phyloP scores from a whole-genome alignment of 1,140 invertebrate species.

The Cydia fagiglandana region DNA sequence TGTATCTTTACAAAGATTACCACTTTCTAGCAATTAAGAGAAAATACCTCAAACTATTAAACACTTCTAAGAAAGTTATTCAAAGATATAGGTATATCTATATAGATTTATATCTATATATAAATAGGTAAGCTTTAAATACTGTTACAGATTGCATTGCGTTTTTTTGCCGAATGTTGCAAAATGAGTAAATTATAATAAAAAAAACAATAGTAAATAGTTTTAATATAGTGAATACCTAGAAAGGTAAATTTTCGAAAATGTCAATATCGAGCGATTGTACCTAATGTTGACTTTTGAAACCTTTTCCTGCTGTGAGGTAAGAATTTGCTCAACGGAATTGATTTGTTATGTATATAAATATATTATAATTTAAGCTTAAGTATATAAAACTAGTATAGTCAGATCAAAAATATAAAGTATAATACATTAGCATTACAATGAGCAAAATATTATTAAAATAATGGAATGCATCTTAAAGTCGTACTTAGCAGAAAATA shows the following conservation, averaged over 20 bases:
- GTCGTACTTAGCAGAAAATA: not conserved
- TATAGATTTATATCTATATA: constrained; percentile 37
- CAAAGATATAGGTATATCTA: constrained; percentile 16
- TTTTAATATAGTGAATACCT: constrained; percentile 8
- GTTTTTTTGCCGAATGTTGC: constrained; percentile 17
- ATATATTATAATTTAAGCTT: constrained; percentile 27
- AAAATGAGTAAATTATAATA: constrained; percentile 10
- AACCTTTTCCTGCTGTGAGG: constrained; percentile 30
- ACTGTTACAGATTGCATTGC: constrained; percentile 29
- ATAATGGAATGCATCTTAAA: not conserved
- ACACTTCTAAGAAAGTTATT: constrained; percentile 26
- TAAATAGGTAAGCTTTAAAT: constrained; percentile 31
- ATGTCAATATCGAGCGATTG: constrained; percentile 22
- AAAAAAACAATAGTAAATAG: constrained; percentile 4
- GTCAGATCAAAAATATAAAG: not conserved
- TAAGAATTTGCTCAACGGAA: constrained; percentile 32
- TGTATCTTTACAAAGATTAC: not conserved
- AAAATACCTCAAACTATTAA: constrained; percentile 26
- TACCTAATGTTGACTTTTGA: constrained; percentile 21
- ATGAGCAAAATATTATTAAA: not conserved
- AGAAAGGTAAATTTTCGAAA: constrained; percentile 15
- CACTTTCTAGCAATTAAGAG: constrained; percentile 14
- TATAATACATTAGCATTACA: not conserved
- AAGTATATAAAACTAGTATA: constrained; percentile 9
- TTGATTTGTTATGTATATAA: constrained; percentile 29